These are phyloP conservation scores for Alcedo atthis DNA, from an alignment of 2,797 vertebrate genomes.

Conservation along the genomic window DNA sequence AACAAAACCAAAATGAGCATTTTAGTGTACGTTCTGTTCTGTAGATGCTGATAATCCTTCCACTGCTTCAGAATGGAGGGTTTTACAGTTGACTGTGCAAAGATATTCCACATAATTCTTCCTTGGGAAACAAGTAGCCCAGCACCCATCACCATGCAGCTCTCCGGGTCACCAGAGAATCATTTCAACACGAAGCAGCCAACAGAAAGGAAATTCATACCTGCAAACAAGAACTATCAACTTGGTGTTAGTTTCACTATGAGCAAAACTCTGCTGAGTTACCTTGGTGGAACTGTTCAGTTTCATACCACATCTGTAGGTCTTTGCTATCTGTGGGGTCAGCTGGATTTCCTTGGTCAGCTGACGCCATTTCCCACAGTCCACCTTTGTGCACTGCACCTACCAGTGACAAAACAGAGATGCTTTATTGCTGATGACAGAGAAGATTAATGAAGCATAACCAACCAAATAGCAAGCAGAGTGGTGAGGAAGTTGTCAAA, in stretches of 20 bases:
- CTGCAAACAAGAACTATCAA: not conserved
- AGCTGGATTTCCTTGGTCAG: slow-evolving; percentile 95
- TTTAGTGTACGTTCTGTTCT: not conserved
- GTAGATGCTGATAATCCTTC: not conserved
- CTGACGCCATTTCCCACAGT: slow-evolving; percentile 96
- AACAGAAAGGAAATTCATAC: not conserved
- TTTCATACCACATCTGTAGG: slow-evolving; percentile 94
- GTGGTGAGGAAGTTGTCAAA: not conserved
- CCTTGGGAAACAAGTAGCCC: not conserved
- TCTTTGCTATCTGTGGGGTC: slow-evolving; percentile 86
- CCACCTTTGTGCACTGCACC: slow-evolving; percentile 93
- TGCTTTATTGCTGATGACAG: slow-evolving; percentile 27
- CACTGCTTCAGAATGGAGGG: not conserved
- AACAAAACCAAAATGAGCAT: not conserved
- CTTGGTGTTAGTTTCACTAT: not conserved
- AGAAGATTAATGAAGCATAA: not conserved
- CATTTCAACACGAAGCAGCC: not conserved
- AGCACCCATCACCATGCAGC: not conserved
- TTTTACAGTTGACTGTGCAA: not conserved
- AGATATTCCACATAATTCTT: not conserved
- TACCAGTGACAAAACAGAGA: slow-evolving; percentile 60
- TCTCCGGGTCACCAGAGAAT: not conserved
- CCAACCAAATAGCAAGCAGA: not conserved
- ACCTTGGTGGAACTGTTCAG: slow-evolving; percentile 89
- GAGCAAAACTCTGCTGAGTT: not conserved